Percentiles rank a stretch among this genome's conserved stretches.
Conservation (phyloP, 2,113 vertebrate species). For the Atherinomorus stipes region DNA sequence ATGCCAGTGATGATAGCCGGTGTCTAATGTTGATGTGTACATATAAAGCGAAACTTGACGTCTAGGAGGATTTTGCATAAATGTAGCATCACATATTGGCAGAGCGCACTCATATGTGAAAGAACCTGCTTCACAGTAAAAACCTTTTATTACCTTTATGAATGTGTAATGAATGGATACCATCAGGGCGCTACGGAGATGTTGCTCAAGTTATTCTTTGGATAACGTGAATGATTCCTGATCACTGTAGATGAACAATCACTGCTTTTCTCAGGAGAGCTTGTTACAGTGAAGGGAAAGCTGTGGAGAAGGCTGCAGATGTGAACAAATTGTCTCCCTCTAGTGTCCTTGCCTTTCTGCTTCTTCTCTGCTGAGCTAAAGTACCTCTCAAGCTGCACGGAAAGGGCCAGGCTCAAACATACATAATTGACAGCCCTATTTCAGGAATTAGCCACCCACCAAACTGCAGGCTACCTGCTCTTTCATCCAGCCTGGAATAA, state of each 20-base stretch:
- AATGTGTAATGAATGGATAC: constrained; percentile 25
- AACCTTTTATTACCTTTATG: neutral
- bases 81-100: neutral
- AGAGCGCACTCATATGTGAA: neutral
- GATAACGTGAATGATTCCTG: constrained; percentile 61
- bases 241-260: constrained; percentile 52
- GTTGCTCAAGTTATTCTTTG: constrained; percentile 35
- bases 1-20: neutral
- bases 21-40: neutral
- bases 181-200: constrained; percentile 28
- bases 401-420: constrained; percentile 69
- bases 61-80: neutral
- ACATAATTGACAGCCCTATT: constrained; percentile 80
- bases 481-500: constrained; percentile 59
- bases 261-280: constrained; percentile 53
- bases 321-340: constrained; percentile 81
- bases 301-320: constrained; percentile 60
- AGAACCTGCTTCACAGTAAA: constrained; percentile 27
- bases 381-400: constrained; percentile 55
- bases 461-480: constrained; percentile 64
- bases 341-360: constrained; percentile 70
- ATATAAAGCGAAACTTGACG: constrained; percentile 17
- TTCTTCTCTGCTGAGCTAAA: constrained; percentile 38
- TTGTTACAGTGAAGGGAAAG: constrained; percentile 48
- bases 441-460: constrained; percentile 77